Evolutionary conservation across 1,140 invertebrate species (phyloP).

Genomic region (Platyscapa corneri): DNA sequence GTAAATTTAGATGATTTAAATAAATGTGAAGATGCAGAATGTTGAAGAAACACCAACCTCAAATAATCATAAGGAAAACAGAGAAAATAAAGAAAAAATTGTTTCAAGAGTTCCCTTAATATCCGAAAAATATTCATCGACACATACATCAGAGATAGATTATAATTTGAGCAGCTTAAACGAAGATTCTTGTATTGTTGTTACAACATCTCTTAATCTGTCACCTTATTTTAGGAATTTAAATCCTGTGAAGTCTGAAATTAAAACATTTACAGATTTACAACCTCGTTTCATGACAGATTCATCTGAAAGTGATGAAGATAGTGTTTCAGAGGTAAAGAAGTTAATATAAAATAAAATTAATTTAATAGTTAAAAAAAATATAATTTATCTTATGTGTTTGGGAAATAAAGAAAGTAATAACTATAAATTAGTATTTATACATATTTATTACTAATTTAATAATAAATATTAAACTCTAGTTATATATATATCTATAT

Average conservation of each 20-base stretch:
- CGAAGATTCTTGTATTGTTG: neutral
- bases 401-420: no score
- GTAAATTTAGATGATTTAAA: neutral
- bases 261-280: slow-evolving; percentile 83
- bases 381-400: no score
- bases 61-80: slow-evolving; percentile 81
- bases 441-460: no score
- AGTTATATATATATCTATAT: no score
- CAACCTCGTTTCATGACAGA: slow-evolving; percentile 90
- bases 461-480: no score
- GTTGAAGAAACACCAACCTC: slow-evolving; percentile 83
- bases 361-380: neutral
- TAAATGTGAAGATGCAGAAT: slow-evolving; percentile 88
- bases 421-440: no score
- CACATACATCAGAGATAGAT: neutral
- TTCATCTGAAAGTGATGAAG: slow-evolving; percentile 93
- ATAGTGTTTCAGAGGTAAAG: slow-evolving; percentile 92
- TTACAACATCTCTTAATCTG: slow-evolving; percentile 74
- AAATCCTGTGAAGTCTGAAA: slow-evolving; percentile 84
- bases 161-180: neutral
- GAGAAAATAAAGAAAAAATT: slow-evolving; percentile 82
- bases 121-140: slow-evolving; percentile 71
- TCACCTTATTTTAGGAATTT: slow-evolving; percentile 79
- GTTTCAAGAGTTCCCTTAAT: slow-evolving; percentile 74
- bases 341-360: neutral